These are phyloP conservation scores for Hyles lineata DNA, from an alignment of 2,888 invertebrate genomes.

Conservation along the genomic window DNA sequence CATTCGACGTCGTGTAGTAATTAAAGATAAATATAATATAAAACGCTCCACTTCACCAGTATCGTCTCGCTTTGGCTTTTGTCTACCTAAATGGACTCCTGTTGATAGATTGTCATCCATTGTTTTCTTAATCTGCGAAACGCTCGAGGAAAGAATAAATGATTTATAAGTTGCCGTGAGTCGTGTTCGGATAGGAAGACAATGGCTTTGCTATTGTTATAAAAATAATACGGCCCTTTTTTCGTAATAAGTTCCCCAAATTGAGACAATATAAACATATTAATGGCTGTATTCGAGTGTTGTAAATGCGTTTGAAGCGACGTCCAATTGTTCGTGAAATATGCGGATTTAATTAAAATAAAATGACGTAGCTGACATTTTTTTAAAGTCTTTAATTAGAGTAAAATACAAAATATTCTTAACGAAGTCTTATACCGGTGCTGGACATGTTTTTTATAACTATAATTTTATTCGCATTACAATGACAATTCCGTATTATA, in stretches of 20 bases:
- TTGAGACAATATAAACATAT: slow-evolving; percentile 20
- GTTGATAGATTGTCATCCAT: slow-evolving; percentile 79
- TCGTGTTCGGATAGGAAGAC: slow-evolving; percentile 38
- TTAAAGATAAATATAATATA: slow-evolving; percentile 84
- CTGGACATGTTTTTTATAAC: no score
- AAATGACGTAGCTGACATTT: no score
- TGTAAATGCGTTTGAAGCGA: neutral
- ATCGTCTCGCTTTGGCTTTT: slow-evolving; percentile 69
- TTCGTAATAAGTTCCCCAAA: slow-evolving; percentile 15
- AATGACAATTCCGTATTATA: no score
- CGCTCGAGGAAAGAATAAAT: slow-evolving; percentile 74
- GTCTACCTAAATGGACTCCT: slow-evolving; percentile 75
- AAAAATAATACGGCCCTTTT: slow-evolving; percentile 34
- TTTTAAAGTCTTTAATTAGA: no score
- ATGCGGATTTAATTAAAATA: no score
- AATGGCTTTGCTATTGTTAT: slow-evolving; percentile 38
- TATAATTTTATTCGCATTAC: no score
- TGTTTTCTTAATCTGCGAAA: slow-evolving; percentile 77
- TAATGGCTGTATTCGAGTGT: slow-evolving; percentile 3
- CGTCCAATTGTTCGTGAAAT: no score
- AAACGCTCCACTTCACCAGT: slow-evolving; percentile 75
- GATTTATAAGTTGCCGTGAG: slow-evolving; percentile 70
- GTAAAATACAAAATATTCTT: no score
- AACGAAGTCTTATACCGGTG: no score
- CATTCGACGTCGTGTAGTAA: slow-evolving; percentile 71